Percentiles rank a stretch among this genome's conserved stretches.
These are phyloP conservation scores for Orchesellides sinensis DNA, from an alignment of 2,888 invertebrate genomes.

Conservation along the genomic window DNA sequence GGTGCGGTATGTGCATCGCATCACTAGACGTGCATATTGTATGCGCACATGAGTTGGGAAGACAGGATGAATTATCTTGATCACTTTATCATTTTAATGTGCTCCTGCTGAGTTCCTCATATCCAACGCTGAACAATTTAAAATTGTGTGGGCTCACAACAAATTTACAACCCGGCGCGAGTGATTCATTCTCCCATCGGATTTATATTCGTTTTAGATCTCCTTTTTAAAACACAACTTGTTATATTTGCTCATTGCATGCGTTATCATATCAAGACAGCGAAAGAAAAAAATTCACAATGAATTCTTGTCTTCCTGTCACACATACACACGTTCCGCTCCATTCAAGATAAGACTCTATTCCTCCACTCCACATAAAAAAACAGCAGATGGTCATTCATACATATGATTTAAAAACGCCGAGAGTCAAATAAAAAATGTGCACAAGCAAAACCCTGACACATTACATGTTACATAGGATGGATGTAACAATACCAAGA, in stretches of 20 bases:
- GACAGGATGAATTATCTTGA: constrained; percentile 31
- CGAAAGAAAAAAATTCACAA: no score
- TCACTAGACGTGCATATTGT: no score
- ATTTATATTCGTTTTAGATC: neutral
- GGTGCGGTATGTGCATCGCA: no score
- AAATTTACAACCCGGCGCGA: constrained; percentile 13
- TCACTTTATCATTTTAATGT: constrained; percentile 36
- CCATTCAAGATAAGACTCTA: neutral
- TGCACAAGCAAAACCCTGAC: neutral
- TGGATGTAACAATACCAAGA: neutral
- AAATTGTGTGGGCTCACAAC: constrained; percentile 27
- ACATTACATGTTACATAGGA: neutral
- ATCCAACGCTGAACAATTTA: constrained; percentile 35
- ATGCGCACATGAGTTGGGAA: no score
- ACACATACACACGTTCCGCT: constrained; percentile 15
- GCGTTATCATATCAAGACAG: neutral
- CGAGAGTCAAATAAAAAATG: neutral
- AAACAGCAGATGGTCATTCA: constrained; percentile 19
- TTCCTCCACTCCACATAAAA: neutral
- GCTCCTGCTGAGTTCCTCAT: constrained; percentile 27
- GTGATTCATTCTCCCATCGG: neutral
- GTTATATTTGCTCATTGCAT: constrained; percentile 21
- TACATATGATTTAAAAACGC: neutral
- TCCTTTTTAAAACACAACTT: neutral
- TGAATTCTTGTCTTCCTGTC: constrained; percentile 1